A percentile compares a stretch with the other conserved stretches of the same genome.
Conservation (phyloP, 2,888 invertebrate species). For the Agrochola macilenta region DNA sequence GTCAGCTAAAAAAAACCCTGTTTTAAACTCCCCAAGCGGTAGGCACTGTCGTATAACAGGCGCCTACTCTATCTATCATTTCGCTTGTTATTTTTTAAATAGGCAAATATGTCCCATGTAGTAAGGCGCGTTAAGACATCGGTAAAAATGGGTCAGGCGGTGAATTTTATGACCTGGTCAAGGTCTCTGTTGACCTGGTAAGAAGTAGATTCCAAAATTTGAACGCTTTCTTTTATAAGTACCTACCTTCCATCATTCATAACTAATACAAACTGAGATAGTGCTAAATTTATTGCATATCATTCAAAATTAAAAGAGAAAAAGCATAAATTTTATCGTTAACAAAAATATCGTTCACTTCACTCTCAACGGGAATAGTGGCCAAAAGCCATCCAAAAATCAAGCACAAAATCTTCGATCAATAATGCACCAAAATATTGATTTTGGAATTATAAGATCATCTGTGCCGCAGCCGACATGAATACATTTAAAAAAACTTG, state of each 20-base stretch:
- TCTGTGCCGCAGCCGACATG: neutral
- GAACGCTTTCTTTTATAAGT: neutral
- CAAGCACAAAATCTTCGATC: too few relatives aligned
- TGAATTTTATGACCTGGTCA: neutral
- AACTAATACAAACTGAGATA: neutral
- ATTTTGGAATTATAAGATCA: neutral
- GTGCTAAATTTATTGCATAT: neutral
- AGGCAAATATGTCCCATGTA: neutral
- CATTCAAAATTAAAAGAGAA: neutral
- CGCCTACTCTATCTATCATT: neutral
- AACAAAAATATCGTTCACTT: neutral
- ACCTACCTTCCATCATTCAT: neutral
- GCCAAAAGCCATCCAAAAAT: neutral
- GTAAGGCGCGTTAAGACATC: too few relatives aligned
- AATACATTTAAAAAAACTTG: constrained; percentile 1
- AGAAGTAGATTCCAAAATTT: neutral
- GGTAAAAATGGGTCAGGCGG: neutral
- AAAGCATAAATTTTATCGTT: too few relatives aligned
- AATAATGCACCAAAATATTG: too few relatives aligned
- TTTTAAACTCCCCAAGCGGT: neutral
- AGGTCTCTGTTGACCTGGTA: neutral
- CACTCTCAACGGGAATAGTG: neutral
- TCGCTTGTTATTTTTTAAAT: neutral
- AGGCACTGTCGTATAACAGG: neutral
- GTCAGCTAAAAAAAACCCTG: neutral